phyloP scores from a whole-genome alignment of 1,140 invertebrate species.

The Drosophila carrolli region DNA sequence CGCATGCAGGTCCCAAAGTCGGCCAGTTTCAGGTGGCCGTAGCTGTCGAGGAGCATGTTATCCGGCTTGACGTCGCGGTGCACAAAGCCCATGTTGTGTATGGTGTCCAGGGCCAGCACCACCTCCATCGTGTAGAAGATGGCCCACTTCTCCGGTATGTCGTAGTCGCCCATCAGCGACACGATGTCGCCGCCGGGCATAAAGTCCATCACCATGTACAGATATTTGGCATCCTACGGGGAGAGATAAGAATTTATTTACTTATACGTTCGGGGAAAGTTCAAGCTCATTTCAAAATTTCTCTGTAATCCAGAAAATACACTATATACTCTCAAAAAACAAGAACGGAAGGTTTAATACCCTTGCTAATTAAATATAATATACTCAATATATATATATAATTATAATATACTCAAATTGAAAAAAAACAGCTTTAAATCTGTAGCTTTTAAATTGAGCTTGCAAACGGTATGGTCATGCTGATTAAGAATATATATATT shows the following conservation, averaged over 20 bases:
- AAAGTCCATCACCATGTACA: conserved; percentile 99
- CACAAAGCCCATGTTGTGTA: conserved; percentile 99
- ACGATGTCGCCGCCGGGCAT: conserved; percentile 99
- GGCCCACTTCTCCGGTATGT: conserved; percentile 99
- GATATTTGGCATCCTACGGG: conserved; percentile 97
- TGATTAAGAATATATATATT: too few relatives aligned
- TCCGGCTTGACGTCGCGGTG: conserved; percentile 99
- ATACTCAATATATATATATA: too few relatives aligned
- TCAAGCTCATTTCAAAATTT: too few relatives aligned
- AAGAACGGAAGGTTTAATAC: too few relatives aligned
- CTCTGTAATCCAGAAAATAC: too few relatives aligned
- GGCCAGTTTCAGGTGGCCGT: conserved; percentile 98
- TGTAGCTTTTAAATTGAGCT: too few relatives aligned
- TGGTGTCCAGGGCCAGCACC: conserved; percentile 98
- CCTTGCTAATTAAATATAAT: too few relatives aligned
- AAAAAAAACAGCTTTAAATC: too few relatives aligned
- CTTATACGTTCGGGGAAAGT: too few relatives aligned
- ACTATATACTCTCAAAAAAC: too few relatives aligned
- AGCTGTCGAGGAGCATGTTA: conserved; percentile 98
- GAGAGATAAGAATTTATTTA: conserved; percentile 70
- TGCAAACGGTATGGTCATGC: too few relatives aligned
- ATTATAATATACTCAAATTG: too few relatives aligned
- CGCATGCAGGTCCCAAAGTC: conserved; percentile 99
- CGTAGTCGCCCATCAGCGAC: conserved; percentile 99
- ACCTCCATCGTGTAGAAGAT: conserved; percentile 99